Conservation (phyloP, 2,888 invertebrate genomes). For the Campoletis raptor region DNA sequence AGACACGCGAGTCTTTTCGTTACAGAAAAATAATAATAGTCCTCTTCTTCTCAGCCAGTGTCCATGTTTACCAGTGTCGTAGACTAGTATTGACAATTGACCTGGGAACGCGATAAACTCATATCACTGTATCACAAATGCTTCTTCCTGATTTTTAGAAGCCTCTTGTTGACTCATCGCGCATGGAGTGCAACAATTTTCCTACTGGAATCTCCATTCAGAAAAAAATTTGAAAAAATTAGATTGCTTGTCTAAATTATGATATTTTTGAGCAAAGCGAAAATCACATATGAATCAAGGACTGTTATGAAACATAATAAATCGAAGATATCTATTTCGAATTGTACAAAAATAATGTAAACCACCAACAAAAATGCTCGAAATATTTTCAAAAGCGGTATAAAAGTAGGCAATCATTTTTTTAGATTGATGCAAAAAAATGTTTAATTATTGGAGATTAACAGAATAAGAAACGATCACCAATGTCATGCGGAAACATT, state of each 20-base stretch:
- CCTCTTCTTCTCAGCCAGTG: background rate
- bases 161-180: background rate
- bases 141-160: conserved; percentile 11
- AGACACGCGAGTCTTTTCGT: conserved; percentile 39
- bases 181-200: background rate
- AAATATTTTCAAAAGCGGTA: background rate
- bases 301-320: background rate
- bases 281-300: background rate
- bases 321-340: background rate
- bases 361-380: background rate
- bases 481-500: background rate
- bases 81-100: conserved; percentile 9
- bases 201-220: background rate
- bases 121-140: background rate
- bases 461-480: too few relatives aligned
- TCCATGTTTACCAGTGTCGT: background rate
- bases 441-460: background rate
- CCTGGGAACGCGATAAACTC: conserved; percentile 45
- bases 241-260: background rate
- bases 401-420: background rate
- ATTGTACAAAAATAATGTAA: background rate
- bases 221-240: background rate
- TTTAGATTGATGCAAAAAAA: background rate
- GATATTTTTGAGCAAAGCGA: background rate
- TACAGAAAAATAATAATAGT: conserved; percentile 1